Conservation (phyloP, 2,888 invertebrate genomes). For the Folsomia candida region DNA sequence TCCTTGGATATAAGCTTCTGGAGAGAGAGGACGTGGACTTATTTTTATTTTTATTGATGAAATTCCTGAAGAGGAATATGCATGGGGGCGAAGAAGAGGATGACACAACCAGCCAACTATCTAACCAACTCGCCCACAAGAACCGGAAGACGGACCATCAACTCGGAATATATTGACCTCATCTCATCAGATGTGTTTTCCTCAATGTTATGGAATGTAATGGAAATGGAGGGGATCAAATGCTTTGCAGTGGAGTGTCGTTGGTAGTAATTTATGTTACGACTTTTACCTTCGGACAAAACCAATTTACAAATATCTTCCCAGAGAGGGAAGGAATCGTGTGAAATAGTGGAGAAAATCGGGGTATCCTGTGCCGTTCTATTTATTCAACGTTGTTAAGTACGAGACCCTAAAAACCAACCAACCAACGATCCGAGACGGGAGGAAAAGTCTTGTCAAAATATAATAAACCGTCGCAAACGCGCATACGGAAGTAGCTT, state of each 20-base stretch:
- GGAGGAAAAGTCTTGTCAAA: no score
- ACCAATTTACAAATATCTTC: background rate
- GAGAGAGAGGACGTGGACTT: constrained; percentile 3
- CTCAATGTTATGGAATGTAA: background rate
- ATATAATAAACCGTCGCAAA: no score
- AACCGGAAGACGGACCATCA: background rate
- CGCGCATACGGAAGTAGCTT: no score
- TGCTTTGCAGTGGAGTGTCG: background rate
- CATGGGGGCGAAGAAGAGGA: background rate
- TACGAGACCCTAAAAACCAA: no score
- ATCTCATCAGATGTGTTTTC: background rate
- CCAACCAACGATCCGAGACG: no score
- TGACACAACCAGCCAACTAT: background rate
- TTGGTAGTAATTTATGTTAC: background rate
- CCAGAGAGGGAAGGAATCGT: no score
- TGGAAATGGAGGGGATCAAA: background rate
- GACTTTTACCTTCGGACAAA: background rate
- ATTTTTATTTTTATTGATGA: constrained; percentile 2
- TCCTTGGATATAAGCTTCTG: no score
- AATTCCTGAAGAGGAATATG: background rate
- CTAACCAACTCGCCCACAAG: background rate
- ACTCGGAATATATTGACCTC: constrained; percentile 1
- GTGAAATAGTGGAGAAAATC: no score
- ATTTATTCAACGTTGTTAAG: no score
- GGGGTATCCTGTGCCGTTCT: no score